Evolutionary conservation across 2,888 invertebrate genomes (phyloP), one percentile per base, ranked within the genome.

Genomic region (Xylota sylvarum): DNA sequence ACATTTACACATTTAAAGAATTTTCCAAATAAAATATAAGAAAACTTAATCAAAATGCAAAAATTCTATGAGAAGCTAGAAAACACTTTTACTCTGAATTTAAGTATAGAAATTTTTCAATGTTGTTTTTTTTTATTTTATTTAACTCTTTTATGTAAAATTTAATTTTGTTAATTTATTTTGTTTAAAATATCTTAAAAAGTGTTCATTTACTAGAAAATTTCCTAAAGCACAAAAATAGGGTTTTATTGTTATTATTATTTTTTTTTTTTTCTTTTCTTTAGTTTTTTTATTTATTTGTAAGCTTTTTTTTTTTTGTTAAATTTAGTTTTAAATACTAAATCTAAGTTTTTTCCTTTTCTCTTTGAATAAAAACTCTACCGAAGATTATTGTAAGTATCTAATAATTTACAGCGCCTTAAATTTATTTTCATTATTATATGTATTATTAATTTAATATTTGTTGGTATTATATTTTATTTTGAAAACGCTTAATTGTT

Each of bases 361-460:
- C n/a, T 52, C 12, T 17, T 55, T 78, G 52, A 79, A 77, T 78
- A 79, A 78, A 84, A 84, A 84, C 60, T 69, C 82, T 86, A 82
- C 62, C 77, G 77, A 86, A 78, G 72, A 82, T 78, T 86, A 86
- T 78, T 86, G 50, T 81, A 56, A 67, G 76, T 77, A 73, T 77
- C 73, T 82, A 73, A 48, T 77, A 82, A 78, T 82, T 69, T 86
- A 86, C 86, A 86, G 81, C 86, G 86, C 81, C 86, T 77, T 86
- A 82, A 78, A 46, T 4, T 65, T 67, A 72, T 62, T 10, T 23
- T 35, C 35, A 56, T 50, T 35, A 30, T 64, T 58, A 48, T 60
- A n/a, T 14, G 35, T 70, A 43, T 64, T 48, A 32, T 62, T 72
- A 14, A 46, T 55, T 70, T 70, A 23, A 35, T 69, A 27, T 50